Evolutionary conservation across 23 tunicate genomes (phyloP).

Genomic region (Halocynthia roretzi): DNA sequence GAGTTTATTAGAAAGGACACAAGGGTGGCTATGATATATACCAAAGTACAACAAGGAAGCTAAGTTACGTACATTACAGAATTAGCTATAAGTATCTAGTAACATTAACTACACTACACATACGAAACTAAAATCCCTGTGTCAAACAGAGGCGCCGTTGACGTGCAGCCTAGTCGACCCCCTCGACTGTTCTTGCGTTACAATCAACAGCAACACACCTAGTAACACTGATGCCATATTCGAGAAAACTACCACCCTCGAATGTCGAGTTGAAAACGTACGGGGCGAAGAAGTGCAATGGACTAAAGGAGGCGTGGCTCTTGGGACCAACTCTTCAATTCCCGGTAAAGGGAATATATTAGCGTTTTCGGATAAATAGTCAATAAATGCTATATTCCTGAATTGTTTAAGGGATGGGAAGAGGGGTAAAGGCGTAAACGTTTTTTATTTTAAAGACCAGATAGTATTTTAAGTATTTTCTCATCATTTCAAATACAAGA

Average conservation of each 20-base stretch:
- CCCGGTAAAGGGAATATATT: constrained; percentile 15
- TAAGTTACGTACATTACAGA: background rate
- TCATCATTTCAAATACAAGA: too few relatives aligned
- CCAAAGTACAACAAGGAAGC: background rate
- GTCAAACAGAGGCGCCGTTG: background rate
- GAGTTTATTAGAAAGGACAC: too few relatives aligned
- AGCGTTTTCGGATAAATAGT: too few relatives aligned
- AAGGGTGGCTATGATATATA: too few relatives aligned
- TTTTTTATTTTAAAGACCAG: too few relatives aligned
- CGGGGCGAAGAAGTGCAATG: constrained; percentile 48
- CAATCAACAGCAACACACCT: background rate
- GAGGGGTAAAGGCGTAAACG: too few relatives aligned
- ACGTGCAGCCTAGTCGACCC: constrained; percentile 9
- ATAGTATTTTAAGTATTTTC: too few relatives aligned
- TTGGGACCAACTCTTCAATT: constrained; percentile 40
- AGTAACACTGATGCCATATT: background rate
- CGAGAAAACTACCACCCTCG: background rate
- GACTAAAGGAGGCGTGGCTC: constrained; percentile 56
- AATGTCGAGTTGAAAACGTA: constrained; percentile 14
- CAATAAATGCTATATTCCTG: too few relatives aligned
- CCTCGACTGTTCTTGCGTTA: constrained; percentile 4
- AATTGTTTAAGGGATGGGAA: too few relatives aligned
- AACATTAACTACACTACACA: too few relatives aligned
- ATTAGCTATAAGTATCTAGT: background rate
- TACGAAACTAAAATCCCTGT: too few relatives aligned